Evolutionary conservation across 53 echinoderm and acorn worm species (phyloP).

Genomic region (Antedon mediterranea): DNA sequence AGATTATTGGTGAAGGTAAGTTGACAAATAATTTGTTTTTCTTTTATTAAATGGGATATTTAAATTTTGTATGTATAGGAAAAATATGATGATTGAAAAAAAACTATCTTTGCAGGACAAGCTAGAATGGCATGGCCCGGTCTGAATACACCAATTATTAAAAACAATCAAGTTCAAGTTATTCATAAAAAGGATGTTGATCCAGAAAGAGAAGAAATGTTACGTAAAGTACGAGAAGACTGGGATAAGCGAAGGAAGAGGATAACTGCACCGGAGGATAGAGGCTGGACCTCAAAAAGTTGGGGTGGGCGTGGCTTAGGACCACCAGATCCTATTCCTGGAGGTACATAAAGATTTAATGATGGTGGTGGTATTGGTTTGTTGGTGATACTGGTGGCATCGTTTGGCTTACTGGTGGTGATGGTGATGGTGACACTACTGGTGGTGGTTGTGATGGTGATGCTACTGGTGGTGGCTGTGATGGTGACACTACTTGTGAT

Average conservation of each 20-base stretch:
- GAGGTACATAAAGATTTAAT: slow-evolving; percentile 37
- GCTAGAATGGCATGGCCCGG: slow-evolving; percentile 72
- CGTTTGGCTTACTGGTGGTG: too few relatives aligned
- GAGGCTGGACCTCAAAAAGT: slow-evolving; percentile 92
- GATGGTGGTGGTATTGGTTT: too few relatives aligned
- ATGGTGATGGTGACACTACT: too few relatives aligned
- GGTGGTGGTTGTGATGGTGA: too few relatives aligned
- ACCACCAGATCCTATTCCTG: slow-evolving; percentile 90
- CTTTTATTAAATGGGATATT: too few relatives aligned
- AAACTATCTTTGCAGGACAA: slow-evolving; percentile 29
- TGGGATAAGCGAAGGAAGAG: slow-evolving; percentile 75
- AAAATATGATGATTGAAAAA: too few relatives aligned
- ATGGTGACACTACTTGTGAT: too few relatives aligned
- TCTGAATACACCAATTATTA: slow-evolving; percentile 65
- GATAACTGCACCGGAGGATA: slow-evolving; percentile 51
- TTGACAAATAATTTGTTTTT: too few relatives aligned
- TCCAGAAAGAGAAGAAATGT: slow-evolving; percentile 54
- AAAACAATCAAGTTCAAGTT: slow-evolving; percentile 36
- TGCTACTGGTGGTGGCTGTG: too few relatives aligned
- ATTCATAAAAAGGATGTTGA: slow-evolving; percentile 50
- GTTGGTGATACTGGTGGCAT: too few relatives aligned
- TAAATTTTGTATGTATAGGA: too few relatives aligned
- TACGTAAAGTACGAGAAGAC: slow-evolving; percentile 41
- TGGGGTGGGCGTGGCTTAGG: slow-evolving; percentile 81
- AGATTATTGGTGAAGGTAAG: slow-evolving; percentile 81